Evolutionary conservation across 2,888 invertebrate species (phyloP).

Genomic region (Dione vanillae): DNA sequence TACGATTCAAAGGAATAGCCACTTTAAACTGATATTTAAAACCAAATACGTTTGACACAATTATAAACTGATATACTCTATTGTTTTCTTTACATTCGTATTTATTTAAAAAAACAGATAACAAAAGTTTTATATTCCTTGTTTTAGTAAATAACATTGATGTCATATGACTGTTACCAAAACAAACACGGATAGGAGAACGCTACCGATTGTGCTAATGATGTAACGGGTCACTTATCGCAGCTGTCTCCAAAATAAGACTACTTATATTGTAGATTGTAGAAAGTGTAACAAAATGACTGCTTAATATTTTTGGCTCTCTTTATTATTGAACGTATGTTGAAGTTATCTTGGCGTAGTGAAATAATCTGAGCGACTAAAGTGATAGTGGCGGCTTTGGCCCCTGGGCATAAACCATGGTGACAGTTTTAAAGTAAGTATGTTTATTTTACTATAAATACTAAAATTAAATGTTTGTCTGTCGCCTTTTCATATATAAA

Average conservation of each 20-base stretch:
- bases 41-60: neutral
- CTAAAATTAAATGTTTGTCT: too few species aligned
- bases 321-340: neutral
- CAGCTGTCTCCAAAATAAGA: constrained; percentile 43
- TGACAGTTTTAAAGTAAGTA: too few species aligned
- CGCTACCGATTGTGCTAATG: constrained; percentile 45
- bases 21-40: constrained; percentile 11
- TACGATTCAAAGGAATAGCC: constrained; percentile 36
- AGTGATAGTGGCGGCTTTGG: too few species aligned
- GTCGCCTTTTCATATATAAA: too few species aligned
- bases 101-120: neutral
- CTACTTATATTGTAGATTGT: constrained; percentile 35
- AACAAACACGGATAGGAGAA: constrained; percentile 38
- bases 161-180: constrained; percentile 22
- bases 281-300: neutral
- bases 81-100: neutral
- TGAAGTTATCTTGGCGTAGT: too few species aligned
- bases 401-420: too few species aligned
- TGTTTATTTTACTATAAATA: neutral
- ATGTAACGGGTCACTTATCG: constrained; percentile 46
- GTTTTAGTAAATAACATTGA: constrained; percentile 22
- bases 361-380: too few species aligned
- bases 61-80: neutral
- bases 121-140: constrained; percentile 8
- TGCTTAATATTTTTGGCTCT: neutral